Conservation (phyloP, 2,797 vertebrate species). For the Sebastiscus tertius region DNA sequence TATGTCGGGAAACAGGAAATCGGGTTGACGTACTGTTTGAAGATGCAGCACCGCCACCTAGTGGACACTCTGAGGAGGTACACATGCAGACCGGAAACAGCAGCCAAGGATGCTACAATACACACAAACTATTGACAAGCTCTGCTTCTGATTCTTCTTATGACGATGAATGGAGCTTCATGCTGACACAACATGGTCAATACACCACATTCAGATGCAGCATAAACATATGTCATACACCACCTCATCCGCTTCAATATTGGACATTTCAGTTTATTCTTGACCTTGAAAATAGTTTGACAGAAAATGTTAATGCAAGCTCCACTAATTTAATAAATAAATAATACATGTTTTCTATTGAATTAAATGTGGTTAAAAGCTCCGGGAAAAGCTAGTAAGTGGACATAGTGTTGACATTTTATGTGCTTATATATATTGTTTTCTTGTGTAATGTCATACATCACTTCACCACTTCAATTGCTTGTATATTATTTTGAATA, state of each 20-base stretch:
- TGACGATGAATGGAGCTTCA: background rate
- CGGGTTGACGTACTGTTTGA: accelerated
- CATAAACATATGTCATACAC: too few species aligned
- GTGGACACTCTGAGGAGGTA: background rate
- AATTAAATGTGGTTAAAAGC: background rate
- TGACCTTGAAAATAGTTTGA: background rate
- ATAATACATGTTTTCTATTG: too few species aligned
- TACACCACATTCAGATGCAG: background rate
- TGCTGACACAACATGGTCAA: background rate
- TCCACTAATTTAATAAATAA: background rate
- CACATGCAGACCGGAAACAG: background rate
- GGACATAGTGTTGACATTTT: background rate
- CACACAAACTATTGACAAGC: background rate
- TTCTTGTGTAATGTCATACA: background rate
- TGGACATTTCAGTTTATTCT: background rate
- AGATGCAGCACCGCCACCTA: background rate
- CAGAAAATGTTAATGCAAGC: background rate
- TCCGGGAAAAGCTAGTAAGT: background rate
- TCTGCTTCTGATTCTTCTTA: background rate
- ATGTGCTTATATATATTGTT: background rate
- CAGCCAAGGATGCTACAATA: background rate
- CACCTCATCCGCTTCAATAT: too few species aligned
- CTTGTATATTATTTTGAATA: background rate
- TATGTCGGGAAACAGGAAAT: slow-evolving; percentile 36
- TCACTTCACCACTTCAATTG: background rate